Evolutionary conservation across 2,113 vertebrate species (phyloP).

Genomic region (Chunga burmeisteri): DNA sequence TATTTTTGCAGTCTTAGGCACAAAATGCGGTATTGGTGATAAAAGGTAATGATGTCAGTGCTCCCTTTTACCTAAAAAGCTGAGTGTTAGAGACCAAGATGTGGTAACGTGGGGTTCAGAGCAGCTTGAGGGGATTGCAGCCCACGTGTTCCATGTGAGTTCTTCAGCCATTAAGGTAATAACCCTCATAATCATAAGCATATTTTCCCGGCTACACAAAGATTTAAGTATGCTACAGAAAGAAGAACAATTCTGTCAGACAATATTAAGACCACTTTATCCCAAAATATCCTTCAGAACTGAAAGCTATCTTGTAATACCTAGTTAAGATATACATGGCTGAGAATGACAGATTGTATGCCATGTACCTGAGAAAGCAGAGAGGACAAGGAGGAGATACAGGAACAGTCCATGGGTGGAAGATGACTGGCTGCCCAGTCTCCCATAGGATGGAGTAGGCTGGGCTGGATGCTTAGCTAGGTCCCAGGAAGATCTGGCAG

Average conservation of each 20-base stretch:
- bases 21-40: not conserved
- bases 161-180: not conserved
- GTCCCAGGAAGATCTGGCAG: not conserved
- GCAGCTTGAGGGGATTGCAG: not conserved
- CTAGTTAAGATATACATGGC: not conserved
- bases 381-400: not conserved
- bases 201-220: not conserved
- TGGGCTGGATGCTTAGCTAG: not conserved
- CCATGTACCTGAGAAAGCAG: not conserved
- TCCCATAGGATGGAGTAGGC: not conserved
- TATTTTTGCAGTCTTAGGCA: not conserved
- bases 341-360: not conserved
- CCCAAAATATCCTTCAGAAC: not conserved
- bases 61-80: not conserved
- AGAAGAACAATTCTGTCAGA: not conserved
- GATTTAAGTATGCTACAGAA: not conserved
- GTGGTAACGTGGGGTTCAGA: fast-evolving
- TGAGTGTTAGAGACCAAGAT: not conserved
- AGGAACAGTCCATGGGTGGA: not conserved
- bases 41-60: not conserved
- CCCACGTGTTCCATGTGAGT: not conserved
- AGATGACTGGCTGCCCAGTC: not conserved
- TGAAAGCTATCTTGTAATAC: not conserved
- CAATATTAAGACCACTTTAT: not conserved
- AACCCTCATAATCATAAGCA: slow-evolving; percentile 1